Conservation (phyloP, 2,888 invertebrate species). For the Microchrysa polita region DNA sequence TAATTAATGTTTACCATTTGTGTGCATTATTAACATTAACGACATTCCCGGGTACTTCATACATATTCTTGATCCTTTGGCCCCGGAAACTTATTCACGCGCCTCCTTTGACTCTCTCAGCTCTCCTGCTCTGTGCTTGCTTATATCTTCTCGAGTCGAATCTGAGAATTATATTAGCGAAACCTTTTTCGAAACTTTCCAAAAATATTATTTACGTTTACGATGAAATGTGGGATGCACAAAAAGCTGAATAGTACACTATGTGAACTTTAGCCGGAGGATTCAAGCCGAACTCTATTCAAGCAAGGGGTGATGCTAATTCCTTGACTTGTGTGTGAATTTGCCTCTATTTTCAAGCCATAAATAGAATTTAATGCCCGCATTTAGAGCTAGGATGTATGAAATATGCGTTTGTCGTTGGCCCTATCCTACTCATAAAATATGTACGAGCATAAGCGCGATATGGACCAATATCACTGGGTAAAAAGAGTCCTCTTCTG, state of each 20-base stretch:
- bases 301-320: slow-evolving; percentile 15
- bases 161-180: neutral
- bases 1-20: slow-evolving; percentile 50
- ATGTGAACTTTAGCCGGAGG: no score
- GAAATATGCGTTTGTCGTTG: neutral
- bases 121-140: no score
- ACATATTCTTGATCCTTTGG: slow-evolving; percentile 44
- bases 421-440: slow-evolving; percentile 1
- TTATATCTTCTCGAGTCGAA: slow-evolving; percentile 13
- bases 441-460: neutral
- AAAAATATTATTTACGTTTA: no score
- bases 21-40: slow-evolving; percentile 48
- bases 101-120: no score
- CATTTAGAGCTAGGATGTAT: slow-evolving; percentile 16
- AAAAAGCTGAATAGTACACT: neutral
- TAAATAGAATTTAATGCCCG: slow-evolving; percentile 30
- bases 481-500: neutral
- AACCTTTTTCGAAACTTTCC: slow-evolving; percentile 5
- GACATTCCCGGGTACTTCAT: slow-evolving; percentile 33
- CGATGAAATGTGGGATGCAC: neutral
- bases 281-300: neutral
- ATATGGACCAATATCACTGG: neutral
- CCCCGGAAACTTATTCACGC: neutral
- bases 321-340: slow-evolving; percentile 30
- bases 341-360: slow-evolving; percentile 13